These are phyloP conservation scores for Campoletis raptor DNA, from an alignment of 2,888 invertebrate genomes.

Conservation along the genomic window DNA sequence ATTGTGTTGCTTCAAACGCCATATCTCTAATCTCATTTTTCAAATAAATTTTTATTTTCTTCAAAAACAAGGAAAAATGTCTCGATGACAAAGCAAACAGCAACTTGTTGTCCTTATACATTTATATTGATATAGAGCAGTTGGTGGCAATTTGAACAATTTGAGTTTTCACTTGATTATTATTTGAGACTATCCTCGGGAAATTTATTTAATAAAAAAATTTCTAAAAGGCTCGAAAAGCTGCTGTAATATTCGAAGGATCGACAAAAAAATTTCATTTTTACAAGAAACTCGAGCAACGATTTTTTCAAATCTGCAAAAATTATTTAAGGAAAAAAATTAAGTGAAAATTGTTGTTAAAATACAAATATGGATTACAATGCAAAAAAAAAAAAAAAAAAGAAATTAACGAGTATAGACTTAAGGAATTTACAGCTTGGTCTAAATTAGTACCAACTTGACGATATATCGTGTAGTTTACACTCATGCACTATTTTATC, in stretches of 20 bases:
- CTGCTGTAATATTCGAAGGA: too few relatives aligned
- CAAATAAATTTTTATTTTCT: slow-evolving; percentile 2
- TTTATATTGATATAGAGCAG: neutral
- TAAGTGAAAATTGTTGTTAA: neutral
- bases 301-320: neutral
- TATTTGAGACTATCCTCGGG: too few relatives aligned
- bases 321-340: neutral
- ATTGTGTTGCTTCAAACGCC: neutral
- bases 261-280: too few relatives aligned
- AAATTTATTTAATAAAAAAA: too few relatives aligned
- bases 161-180: neutral
- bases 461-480: slow-evolving; percentile 1
- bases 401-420: neutral
- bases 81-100: slow-evolving; percentile 52
- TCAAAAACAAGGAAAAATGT: slow-evolving; percentile 60
- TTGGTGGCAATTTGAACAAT: slow-evolving; percentile 11
- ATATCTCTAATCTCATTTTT: slow-evolving; percentile 25
- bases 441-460: slow-evolving; percentile 27
- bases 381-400: neutral
- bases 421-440: neutral
- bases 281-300: neutral
- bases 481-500: slow-evolving; percentile 64
- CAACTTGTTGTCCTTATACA: slow-evolving; percentile 3
- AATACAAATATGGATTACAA: neutral
- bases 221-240: too few relatives aligned